Evolutionary conservation across 2,797 vertebrate genomes (phyloP).

Genomic region (Coccyzus lansbergi): DNA sequence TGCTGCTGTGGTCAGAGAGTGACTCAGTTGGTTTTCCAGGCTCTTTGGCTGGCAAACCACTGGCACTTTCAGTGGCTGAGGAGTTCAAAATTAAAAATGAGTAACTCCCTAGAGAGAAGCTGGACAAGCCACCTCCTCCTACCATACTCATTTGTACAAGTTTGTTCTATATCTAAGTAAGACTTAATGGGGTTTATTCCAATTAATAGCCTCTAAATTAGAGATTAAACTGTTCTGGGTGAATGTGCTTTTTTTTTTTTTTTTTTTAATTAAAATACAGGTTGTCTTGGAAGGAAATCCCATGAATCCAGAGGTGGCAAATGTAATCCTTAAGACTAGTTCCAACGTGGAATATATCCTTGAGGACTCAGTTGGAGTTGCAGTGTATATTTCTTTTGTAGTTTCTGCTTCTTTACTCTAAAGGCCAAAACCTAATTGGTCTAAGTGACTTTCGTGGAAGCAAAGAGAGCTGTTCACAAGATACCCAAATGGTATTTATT

Average conservation of each 20-base stretch:
- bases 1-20: slow-evolving; percentile 11
- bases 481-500: not conserved
- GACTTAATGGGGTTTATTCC: not conserved
- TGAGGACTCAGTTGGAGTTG: not conserved
- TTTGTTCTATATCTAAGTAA: not conserved
- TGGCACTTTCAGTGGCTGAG: not conserved
- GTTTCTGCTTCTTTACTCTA: not conserved
- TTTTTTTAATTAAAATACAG: not conserved
- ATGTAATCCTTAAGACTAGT: not conserved
- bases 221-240: not conserved
- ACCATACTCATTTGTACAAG: not conserved
- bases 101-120: not conserved
- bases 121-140: not conserved
- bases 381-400: not conserved
- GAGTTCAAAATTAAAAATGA: not conserved
- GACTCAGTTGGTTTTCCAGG: slow-evolving; percentile 38
- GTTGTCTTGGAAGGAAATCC: not conserved
- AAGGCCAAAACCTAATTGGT: not conserved
- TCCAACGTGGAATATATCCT: not conserved
- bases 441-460: not conserved
- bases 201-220: not conserved
- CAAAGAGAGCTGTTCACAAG: not conserved
- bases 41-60: slow-evolving; percentile 44
- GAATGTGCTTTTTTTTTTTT: not conserved
- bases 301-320: not conserved